Conservation (phyloP, 2,797 vertebrate genomes). For the Podarcis siculus region DNA sequence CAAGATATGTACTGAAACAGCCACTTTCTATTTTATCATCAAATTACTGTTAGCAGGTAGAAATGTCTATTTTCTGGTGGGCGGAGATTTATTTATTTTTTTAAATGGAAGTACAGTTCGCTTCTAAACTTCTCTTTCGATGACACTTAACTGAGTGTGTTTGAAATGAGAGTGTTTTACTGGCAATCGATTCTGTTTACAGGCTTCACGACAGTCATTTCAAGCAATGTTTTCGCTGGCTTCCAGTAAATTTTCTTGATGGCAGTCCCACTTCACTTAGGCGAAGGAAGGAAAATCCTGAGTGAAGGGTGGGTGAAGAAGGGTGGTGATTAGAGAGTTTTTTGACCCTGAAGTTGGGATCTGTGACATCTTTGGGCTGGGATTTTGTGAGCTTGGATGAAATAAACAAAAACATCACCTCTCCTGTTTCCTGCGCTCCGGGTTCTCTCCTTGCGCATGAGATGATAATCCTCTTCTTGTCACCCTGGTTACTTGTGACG, state of each 20-base stretch:
- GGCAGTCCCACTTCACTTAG: background rate
- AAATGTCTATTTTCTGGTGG: background rate
- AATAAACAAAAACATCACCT: background rate
- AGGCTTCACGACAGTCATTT: constrained; percentile 15
- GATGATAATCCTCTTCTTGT: background rate
- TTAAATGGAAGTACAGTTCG: background rate
- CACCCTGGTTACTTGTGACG: constrained; percentile 17
- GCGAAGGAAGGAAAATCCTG: background rate
- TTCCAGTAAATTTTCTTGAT: background rate
- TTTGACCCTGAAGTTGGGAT: background rate
- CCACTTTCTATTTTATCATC: background rate
- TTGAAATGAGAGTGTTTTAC: background rate
- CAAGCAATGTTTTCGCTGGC: background rate
- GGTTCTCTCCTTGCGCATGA: background rate
- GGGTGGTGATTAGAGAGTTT: background rate
- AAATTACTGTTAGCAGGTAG: background rate
- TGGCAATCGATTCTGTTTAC: background rate
- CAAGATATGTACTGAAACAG: background rate
- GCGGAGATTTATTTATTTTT: background rate
- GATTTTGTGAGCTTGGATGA: background rate
- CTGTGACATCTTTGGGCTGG: background rate
- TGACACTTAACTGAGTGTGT: background rate
- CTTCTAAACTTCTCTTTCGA: background rate
- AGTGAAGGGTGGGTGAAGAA: background rate
- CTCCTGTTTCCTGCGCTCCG: background rate